These are phyloP conservation scores for Capitella teleta DNA, from an alignment of 1,140 invertebrate genomes.

Conservation along the genomic window DNA sequence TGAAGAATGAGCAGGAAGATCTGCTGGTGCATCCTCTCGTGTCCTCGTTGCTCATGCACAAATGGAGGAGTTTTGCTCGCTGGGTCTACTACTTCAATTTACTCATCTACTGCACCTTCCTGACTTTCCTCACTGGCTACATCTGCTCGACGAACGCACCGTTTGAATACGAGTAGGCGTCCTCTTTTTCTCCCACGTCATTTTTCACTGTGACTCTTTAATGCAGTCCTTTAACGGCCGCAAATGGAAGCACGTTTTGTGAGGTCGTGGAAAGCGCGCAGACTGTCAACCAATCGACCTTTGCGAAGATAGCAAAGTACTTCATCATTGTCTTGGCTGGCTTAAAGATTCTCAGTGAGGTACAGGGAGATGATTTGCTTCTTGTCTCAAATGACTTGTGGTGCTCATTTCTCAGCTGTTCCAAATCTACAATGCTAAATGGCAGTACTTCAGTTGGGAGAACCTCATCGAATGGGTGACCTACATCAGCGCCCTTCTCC, in stretches of 20 bases:
- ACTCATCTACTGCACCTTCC: slow-evolving; percentile 42
- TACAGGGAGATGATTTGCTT: no score
- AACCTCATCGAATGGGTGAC: slow-evolving; percentile 46
- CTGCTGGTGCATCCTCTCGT: slow-evolving; percentile 46
- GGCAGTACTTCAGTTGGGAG: slow-evolving; percentile 42
- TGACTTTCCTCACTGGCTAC: slow-evolving; percentile 44
- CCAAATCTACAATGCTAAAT: slow-evolving; percentile 39
- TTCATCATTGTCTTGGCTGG: slow-evolving; percentile 39
- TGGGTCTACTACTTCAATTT: slow-evolving; percentile 47
- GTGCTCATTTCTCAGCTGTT: slow-evolving; percentile 24
- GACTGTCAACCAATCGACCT: slow-evolving; percentile 17
- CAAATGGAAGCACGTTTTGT: no score
- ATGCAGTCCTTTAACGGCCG: no score
- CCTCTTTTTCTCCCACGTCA: no score
- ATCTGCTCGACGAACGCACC: slow-evolving; percentile 37
- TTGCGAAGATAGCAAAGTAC: slow-evolving; percentile 36
- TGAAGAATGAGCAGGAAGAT: slow-evolving; percentile 29
- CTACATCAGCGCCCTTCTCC: slow-evolving; percentile 41
- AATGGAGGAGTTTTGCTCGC: slow-evolving; percentile 45
- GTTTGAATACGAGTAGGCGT: background rate
- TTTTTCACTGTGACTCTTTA: no score
- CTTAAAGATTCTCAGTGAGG: slow-evolving; percentile 42
- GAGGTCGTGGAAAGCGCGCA: no score
- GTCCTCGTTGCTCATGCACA: slow-evolving; percentile 42
- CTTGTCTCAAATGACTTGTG: background rate